Percentiles rank a stretch among this genome's conserved stretches.
phyloP scores from a whole-genome alignment of 2,888 invertebrate genomes.

The Helleia helle region DNA sequence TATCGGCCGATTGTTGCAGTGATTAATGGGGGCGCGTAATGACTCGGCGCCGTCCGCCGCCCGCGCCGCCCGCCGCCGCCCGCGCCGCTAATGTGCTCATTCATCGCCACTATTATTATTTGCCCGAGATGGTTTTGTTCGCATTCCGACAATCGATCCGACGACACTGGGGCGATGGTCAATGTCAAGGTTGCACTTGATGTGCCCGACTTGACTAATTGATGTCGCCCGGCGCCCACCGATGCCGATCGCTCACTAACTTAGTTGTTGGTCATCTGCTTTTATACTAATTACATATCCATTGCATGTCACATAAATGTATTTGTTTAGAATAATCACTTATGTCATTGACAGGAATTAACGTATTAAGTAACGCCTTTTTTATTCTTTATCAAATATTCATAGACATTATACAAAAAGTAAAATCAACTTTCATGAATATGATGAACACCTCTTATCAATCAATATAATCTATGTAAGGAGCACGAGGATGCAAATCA shows the following conservation, averaged over 20 bases:
- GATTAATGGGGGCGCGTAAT: slow-evolving; percentile 73
- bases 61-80: slow-evolving; percentile 45
- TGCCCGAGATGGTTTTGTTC: slow-evolving; percentile 63
- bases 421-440: no score
- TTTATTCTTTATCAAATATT: no score
- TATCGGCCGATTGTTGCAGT: slow-evolving; percentile 74
- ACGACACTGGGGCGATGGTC: slow-evolving; percentile 60
- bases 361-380: no score
- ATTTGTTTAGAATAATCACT: no score
- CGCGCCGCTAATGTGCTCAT: slow-evolving; percentile 66
- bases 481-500: no score
- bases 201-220: slow-evolving; percentile 47
- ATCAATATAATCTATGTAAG: no score
- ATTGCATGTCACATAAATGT: no score
- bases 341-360: no score
- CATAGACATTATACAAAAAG: no score
- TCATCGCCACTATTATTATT: slow-evolving; percentile 67
- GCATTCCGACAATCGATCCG: slow-evolving; percentile 57
- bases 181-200: slow-evolving; percentile 71
- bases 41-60: slow-evolving; percentile 59
- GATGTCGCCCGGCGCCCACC: slow-evolving; percentile 18
- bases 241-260: slow-evolving; percentile 2
- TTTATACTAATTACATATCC: no score
- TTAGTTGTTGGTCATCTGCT: no score
- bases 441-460: no score